Percentiles rank a stretch among this genome's conserved stretches.
Conservation (phyloP, 2,113 vertebrate species). For the Vombatus ursinus region DNA sequence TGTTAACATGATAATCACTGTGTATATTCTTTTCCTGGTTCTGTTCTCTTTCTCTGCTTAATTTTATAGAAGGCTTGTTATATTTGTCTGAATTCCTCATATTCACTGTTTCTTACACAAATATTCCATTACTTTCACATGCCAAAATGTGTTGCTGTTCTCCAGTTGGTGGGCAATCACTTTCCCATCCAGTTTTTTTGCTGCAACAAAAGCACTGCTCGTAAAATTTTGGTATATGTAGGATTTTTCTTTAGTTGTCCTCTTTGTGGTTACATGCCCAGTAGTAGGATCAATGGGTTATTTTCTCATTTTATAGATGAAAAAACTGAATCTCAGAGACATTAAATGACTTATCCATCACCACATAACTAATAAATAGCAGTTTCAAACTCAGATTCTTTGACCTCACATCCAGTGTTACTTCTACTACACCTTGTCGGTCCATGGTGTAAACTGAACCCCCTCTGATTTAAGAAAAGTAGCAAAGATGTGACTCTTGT, state of each 20-base stretch:
- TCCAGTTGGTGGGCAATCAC: background rate
- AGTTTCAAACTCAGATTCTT: background rate
- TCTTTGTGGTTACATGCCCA: background rate
- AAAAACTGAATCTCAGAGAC: background rate
- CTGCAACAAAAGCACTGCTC: background rate
- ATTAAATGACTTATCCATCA: background rate
- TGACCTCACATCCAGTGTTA: background rate
- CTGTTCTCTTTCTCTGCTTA: background rate
- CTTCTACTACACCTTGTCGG: background rate
- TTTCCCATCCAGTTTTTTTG: background rate
- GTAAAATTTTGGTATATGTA: background rate
- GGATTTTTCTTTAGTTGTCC: background rate
- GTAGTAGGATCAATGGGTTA: background rate
- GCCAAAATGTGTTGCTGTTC: background rate
- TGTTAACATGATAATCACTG: background rate
- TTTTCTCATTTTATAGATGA: background rate
- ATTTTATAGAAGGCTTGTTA: background rate
- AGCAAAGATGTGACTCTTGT: background rate
- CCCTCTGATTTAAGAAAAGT: background rate
- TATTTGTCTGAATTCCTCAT: background rate
- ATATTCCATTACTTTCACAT: background rate
- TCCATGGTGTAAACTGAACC: background rate
- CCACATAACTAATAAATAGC: background rate
- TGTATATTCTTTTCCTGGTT: background rate
- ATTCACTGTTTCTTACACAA: background rate